Base-by-base conservation (phyloP, 2,888 invertebrate genomes). In the Tribolium freemani region DNA sequence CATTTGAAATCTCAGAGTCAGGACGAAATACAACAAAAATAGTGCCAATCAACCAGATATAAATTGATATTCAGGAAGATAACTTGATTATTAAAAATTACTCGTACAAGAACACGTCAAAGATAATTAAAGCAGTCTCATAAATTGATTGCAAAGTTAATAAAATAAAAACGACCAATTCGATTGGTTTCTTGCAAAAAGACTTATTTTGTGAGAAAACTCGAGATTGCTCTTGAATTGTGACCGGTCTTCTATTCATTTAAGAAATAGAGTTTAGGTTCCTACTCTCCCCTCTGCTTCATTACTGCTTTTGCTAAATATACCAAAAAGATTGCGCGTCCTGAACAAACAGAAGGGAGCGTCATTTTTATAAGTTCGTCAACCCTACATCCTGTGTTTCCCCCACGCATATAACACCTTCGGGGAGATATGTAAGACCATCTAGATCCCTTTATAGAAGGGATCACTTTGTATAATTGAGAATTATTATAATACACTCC, bases 381-480 rank as follows among this genome's bases (percentile, higher is more conserved):
- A 69, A 69, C 69, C 58, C 60, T 38, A 16, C 30, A 54, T 66
- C 66, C 69, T 69, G 45, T 26, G 11, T 45, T 60, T 31, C 69
- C 58, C 56, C 45, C 11, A 51, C 13, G 45, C 38, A 16, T 26
- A 26, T 60, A 48, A 57, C 57, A 68, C 58, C 69, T 69, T 60
- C 10, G 16, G 60, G 51, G 68, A 48, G 57, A 30, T 58, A 51
- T 38, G 60, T 60, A 44, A 50, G 44, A 30, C 57, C 58, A 51
- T 68, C 38, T 16, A 57, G 54, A 56, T 50, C 58, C 68, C 57
- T 58, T 68, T 58, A 58, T 50, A 46, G 58, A 45, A 53, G 31
- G 60, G 53, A 69, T 57, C 60, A 69, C 69, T 69, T 69, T 69
- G 69, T 69, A 60, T 69, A 69, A 69, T 69, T 60, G 69, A 58